phyloP scores from a whole-genome alignment of 2,797 vertebrate genomes.

The Brachymystax lenok region DNA sequence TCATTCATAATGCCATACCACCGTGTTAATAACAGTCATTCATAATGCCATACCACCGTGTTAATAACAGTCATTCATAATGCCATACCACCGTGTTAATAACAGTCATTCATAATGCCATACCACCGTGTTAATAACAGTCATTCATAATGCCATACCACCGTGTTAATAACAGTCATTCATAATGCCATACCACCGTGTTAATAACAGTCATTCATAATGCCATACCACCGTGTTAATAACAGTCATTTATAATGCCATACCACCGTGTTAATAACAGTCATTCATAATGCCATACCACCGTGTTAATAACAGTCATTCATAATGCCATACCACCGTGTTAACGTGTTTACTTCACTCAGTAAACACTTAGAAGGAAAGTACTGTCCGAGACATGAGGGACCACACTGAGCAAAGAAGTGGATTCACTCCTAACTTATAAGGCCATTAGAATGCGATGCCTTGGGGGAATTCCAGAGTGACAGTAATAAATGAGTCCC shows the following conservation, averaged over 20 bases:
- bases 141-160: conserved; percentile 1
- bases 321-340: not conserved
- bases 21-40: too few species aligned
- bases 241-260: too few species aligned
- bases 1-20: too few species aligned
- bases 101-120: not conserved
- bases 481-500: conserved; percentile 57
- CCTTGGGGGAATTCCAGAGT: conserved; percentile 62
- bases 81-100: conserved; percentile 9
- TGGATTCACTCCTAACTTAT: conserved; percentile 51
- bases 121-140: conserved; percentile 11
- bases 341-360: conserved; percentile 18
- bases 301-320: too few species aligned
- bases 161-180: conserved; percentile 6
- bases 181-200: not conserved
- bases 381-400: conserved; percentile 9
- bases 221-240: too few species aligned
- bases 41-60: too few species aligned
- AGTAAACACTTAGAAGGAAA: conserved; percentile 25
- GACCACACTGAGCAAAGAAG: conserved; percentile 11
- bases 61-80: conserved; percentile 17
- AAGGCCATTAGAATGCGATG: conserved; percentile 48
- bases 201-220: conserved; percentile 8
- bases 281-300: too few species aligned
- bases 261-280: too few species aligned